A percentile compares a stretch with the other conserved stretches of the same genome.
Evolutionary conservation across 2,797 vertebrate genomes (phyloP).

Genomic region (Semotilus atromaculatus): DNA sequence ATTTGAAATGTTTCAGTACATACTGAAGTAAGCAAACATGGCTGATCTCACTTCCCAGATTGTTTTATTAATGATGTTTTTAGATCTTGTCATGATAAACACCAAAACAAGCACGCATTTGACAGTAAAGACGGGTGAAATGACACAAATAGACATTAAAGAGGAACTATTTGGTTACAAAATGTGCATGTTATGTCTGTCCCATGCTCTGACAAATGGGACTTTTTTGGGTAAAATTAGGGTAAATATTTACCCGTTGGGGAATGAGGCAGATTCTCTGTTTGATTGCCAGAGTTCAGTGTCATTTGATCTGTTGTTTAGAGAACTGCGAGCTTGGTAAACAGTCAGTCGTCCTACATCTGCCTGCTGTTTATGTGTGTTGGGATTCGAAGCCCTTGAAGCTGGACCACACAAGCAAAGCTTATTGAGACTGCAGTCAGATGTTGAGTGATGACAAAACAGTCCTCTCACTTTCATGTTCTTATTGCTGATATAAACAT

Average conservation of each 20-base stretch:
- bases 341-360: conserved; percentile 51
- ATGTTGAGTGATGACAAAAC: conserved; percentile 12
- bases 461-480: conserved; percentile 7
- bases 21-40: not conserved
- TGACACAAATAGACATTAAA: conserved; percentile 25
- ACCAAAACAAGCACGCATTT: not conserved
- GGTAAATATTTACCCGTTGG: conserved; percentile 79
- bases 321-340: conserved; percentile 72
- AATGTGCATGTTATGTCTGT: conserved; percentile 24
- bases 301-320: conserved; percentile 82
- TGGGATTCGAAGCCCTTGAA: conserved; percentile 75
- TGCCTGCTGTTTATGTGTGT: conserved; percentile 79
- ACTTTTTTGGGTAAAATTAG: conserved; percentile 43
- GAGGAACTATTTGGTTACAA: conserved; percentile 17
- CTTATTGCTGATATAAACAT: conserved; percentile 1
- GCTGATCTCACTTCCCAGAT: conserved; percentile 4
- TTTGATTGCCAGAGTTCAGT: conserved; percentile 75
- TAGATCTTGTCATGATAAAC: conserved; percentile 2
- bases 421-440: conserved; percentile 69
- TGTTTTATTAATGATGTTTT: conserved; percentile 23
- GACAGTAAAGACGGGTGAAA: not conserved
- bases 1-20: conserved; percentile 15
- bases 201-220: conserved; percentile 17
- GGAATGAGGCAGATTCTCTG: conserved; percentile 64
- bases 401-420: conserved; percentile 79